A percentile compares a stretch with the other conserved stretches of the same genome.
Conservation (phyloP, 2,888 invertebrate species). For the Sympetrum striolatum region DNA sequence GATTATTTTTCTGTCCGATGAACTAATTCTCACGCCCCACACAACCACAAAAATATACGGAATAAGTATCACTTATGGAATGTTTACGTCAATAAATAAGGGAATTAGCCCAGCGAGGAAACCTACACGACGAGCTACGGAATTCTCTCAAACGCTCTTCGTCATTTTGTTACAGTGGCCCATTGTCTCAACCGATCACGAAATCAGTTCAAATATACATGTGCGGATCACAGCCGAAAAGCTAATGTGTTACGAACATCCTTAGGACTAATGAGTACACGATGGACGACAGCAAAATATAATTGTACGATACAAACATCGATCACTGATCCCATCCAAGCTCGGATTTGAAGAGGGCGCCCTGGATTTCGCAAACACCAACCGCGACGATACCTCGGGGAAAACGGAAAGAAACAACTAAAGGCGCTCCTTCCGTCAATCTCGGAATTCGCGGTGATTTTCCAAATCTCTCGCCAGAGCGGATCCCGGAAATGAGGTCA, state of each 20-base stretch:
- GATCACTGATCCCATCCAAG: constrained; percentile 34
- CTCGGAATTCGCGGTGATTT: background rate
- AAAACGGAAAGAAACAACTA: background rate
- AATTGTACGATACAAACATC: constrained; percentile 7
- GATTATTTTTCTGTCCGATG: too few species aligned
- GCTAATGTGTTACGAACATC: constrained; percentile 31
- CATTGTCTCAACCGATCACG: background rate
- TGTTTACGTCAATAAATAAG: too few species aligned
- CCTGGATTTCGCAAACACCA: background rate
- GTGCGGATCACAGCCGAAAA: constrained; percentile 40
- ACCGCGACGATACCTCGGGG: background rate
- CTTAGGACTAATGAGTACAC: constrained; percentile 12
- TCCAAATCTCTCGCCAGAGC: background rate
- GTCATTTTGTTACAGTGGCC: too few species aligned
- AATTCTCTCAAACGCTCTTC: too few species aligned
- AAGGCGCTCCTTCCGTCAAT: background rate
- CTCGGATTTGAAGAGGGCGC: constrained; percentile 8
- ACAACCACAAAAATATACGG: too few species aligned
- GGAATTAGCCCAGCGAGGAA: too few species aligned
- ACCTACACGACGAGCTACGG: too few species aligned
- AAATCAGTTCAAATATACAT: background rate
- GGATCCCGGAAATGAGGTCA: background rate
- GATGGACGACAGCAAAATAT: constrained; percentile 42
- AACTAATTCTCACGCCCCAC: too few species aligned
- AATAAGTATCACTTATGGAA: too few species aligned